Base-by-base conservation (phyloP, 2,797 vertebrate genomes). In the Hybognathus amarus region DNA sequence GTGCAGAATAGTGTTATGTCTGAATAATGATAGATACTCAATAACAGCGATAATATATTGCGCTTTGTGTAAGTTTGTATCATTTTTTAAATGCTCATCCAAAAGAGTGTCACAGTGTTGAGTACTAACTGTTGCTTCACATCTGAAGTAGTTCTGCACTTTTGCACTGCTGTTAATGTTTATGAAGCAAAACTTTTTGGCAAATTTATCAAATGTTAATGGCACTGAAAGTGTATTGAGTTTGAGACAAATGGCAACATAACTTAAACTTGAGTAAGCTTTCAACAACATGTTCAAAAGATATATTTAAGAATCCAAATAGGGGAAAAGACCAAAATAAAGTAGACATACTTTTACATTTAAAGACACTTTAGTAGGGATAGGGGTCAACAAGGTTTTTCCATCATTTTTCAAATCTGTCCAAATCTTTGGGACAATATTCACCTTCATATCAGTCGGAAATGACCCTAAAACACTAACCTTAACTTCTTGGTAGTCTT, bases 21-120 rank as follows among this genome's bases (percentile, higher is more conserved):
- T 42, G 54, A 61, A 59, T 24, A 59, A 61, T 42, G 10, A 61
- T 27, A 18, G 2, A 22, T 38, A 38, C 33, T 74, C 20, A 18
- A 6, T 12, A 27, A 20, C 36, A 2, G 8, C n/a, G n/a, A 76
- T 61, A 76, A 59, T 59, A 76, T 61, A 61, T 61, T 59, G 36
- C 36, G 87, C 76, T 74, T 80, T 52, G 77, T 30, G 81, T 33
- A 70, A 81, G 86, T 84, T 82, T 85, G 40, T 59, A 30, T 77
- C 40, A 85, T 24, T 83, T 67, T 77, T 84, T 24, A 45, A 80
- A 78, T 85, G 70, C 85, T 85, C 70, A 80, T 85, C 83, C 84
- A 86, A 89, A 90, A 88, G 90, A 89, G 87, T 80, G 83, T 86
- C 88, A 85, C 73, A 87, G 18, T 77, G 77, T 63, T 87, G 85